Conservation (phyloP, 1,140 invertebrate species). For the Polyergus mexicanus region DNA sequence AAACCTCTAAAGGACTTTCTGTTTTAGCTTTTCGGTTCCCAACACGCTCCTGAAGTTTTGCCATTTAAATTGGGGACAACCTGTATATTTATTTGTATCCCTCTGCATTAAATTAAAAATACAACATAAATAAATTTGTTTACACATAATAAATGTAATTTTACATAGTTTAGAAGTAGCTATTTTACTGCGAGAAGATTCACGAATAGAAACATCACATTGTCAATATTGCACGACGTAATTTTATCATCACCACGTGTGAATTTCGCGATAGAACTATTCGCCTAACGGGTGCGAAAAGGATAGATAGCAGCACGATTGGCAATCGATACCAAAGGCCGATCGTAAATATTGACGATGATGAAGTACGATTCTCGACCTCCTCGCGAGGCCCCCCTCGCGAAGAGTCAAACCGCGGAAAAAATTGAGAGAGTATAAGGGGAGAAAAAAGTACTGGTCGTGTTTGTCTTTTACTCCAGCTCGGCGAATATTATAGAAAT, state of each 20-base stretch:
- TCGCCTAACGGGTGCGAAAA: background rate
- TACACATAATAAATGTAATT: background rate
- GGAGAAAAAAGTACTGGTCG: slow-evolving; percentile 1
- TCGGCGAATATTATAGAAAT: slow-evolving; percentile 58
- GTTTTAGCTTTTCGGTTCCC: too few relatives aligned
- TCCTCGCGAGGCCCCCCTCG: background rate
- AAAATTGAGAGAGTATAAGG: slow-evolving; percentile 21
- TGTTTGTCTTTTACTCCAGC: slow-evolving; percentile 66
- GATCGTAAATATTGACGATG: slow-evolving; percentile 65
- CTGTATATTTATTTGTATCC: background rate
- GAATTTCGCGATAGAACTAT: background rate
- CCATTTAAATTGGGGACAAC: too few relatives aligned
- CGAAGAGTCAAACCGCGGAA: slow-evolving; percentile 7
- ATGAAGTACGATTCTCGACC: slow-evolving; percentile 21
- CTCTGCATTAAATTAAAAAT: background rate
- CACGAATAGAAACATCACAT: slow-evolving; percentile 36
- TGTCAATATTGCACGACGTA: background rate
- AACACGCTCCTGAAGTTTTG: too few relatives aligned
- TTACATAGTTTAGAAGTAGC: background rate
- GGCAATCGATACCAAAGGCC: too few relatives aligned
- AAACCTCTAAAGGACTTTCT: too few relatives aligned
- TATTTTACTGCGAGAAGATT: background rate
- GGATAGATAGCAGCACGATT: too few relatives aligned
- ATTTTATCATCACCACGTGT: background rate
- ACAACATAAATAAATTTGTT: background rate